phyloP scores from a whole-genome alignment of 1,140 invertebrate species.

The Musca vetustissima region DNA sequence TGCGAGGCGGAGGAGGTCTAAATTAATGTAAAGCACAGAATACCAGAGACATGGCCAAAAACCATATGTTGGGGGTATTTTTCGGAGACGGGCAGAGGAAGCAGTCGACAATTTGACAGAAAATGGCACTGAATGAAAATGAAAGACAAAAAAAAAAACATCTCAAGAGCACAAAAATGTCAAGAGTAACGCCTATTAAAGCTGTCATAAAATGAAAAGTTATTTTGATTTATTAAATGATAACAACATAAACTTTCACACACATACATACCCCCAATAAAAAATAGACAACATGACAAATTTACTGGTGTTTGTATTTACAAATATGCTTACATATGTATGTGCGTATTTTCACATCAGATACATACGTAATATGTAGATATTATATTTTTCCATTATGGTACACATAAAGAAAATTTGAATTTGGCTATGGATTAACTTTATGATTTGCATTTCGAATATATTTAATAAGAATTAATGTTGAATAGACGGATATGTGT shows the following conservation, averaged over 20 bases:
- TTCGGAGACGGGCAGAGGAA: neutral
- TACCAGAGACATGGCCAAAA: no score
- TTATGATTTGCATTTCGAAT: no score
- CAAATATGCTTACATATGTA: neutral
- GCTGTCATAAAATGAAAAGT: slow-evolving; percentile 42
- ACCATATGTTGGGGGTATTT: no score
- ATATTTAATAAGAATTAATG: no score
- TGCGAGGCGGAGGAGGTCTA: no score
- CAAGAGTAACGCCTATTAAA: slow-evolving; percentile 40
- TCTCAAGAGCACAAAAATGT: slow-evolving; percentile 31
- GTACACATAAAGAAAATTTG: no score
- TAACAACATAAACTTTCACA: slow-evolving; percentile 25
- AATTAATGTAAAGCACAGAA: no score
- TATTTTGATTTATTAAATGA: slow-evolving; percentile 52
- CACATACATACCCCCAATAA: neutral
- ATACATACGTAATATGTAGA: neutral
- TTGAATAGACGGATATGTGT: no score
- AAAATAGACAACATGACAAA: no score
- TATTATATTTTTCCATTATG: neutral
- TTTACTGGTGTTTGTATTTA: neutral
- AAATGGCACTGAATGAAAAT: neutral
- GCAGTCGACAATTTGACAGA: neutral
- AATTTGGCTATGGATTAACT: no score
- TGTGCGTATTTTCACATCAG: neutral
- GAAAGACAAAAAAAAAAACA: neutral